These are phyloP conservation scores for Orestias chungarensis DNA, from an alignment of 2,797 vertebrate genomes.

Conservation along the genomic window DNA sequence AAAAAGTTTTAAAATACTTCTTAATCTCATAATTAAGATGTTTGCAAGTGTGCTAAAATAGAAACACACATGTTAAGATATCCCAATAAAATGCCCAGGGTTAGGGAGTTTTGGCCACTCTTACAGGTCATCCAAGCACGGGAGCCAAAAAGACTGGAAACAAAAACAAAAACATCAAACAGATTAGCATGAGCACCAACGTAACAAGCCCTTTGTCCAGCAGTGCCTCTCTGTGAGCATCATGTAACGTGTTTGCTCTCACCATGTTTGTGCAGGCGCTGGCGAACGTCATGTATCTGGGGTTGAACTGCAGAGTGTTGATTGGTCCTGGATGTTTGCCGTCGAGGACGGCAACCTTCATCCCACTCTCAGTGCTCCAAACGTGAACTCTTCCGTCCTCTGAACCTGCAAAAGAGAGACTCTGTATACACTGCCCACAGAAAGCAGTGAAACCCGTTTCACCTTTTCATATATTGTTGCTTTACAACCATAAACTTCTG, in stretches of 20 bases:
- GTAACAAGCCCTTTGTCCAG: neutral
- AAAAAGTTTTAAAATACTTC: neutral
- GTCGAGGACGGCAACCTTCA: conserved; percentile 94
- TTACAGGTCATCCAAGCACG: conserved; percentile 84
- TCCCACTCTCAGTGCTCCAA: conserved; percentile 92
- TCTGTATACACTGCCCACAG: neutral
- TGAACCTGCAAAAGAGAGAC: conserved; percentile 78
- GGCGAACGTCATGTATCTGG: conserved; percentile 94
- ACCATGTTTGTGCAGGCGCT: conserved; percentile 94
- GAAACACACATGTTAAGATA: neutral
- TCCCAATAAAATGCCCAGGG: neutral
- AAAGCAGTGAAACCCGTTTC: neutral
- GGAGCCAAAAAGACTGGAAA: conserved; percentile 90
- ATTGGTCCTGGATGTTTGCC: conserved; percentile 93
- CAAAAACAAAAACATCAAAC: neutral
- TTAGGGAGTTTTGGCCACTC: neutral
- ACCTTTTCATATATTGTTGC: neutral
- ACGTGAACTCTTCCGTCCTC: conserved; percentile 95
- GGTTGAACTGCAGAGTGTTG: conserved; percentile 93
- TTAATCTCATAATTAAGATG: neutral
- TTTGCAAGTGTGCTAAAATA: neutral
- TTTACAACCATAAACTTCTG: neutral
- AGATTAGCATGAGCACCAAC: neutral
- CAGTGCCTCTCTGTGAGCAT: neutral
- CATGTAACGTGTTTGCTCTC: conserved; percentile 46